phyloP scores from a whole-genome alignment of 2,888 invertebrate species.

The Ennomos quercinarius region DNA sequence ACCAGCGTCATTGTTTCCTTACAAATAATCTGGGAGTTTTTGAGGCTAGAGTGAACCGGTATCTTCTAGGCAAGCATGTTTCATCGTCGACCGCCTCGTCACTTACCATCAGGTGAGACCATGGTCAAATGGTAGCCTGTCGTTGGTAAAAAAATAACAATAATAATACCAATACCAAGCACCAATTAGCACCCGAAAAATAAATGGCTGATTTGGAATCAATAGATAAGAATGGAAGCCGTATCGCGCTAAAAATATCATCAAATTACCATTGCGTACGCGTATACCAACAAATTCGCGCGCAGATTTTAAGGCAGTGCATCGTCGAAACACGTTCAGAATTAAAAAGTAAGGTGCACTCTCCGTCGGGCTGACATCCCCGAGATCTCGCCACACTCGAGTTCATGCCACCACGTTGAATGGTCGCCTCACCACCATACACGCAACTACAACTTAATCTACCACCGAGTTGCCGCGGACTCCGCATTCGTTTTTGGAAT shows the following conservation, averaged over 20 bases:
- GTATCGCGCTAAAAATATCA: slow-evolving; percentile 2
- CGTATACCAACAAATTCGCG: slow-evolving; percentile 35
- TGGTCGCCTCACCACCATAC: slow-evolving; percentile 62
- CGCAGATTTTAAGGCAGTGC: slow-evolving; percentile 46
- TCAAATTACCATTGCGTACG: slow-evolving; percentile 5
- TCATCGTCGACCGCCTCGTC: too few relatives aligned
- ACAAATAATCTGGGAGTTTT: too few relatives aligned
- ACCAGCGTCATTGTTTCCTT: too few relatives aligned
- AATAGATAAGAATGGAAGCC: not conserved
- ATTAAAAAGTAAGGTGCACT: slow-evolving; percentile 70
- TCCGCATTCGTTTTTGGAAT: slow-evolving; percentile 39
- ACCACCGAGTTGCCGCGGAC: slow-evolving; percentile 13
- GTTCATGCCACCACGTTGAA: slow-evolving; percentile 66
- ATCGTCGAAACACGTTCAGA: slow-evolving; percentile 54
- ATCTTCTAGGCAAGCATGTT: too few relatives aligned
- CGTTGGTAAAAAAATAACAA: too few relatives aligned
- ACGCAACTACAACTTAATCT: slow-evolving; percentile 20
- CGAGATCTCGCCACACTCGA: slow-evolving; percentile 62
- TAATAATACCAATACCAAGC: too few relatives aligned
- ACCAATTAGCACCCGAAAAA: not conserved
- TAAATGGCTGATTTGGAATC: slow-evolving; percentile 7
- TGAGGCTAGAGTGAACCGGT: too few relatives aligned
- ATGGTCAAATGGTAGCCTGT: too few relatives aligned
- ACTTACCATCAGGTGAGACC: too few relatives aligned
- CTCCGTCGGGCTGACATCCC: slow-evolving; percentile 61